These are phyloP conservation scores for Pandion haliaetus DNA, from an alignment of 2,113 vertebrate genomes.

Conservation along the genomic window DNA sequence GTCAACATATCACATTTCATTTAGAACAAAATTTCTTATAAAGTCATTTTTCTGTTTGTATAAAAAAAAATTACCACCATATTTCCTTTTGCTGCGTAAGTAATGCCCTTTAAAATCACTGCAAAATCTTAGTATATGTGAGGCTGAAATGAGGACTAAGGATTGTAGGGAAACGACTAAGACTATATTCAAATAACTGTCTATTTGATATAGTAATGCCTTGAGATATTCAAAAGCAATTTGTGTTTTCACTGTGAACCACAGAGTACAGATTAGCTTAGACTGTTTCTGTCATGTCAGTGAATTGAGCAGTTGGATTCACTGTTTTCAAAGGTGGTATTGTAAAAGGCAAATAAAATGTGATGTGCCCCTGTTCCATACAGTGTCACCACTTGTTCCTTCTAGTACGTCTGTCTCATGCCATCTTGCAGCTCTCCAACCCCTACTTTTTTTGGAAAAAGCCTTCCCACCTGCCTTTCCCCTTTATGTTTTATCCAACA, in stretches of 20 bases:
- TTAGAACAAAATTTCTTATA: background rate
- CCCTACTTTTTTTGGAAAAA: background rate
- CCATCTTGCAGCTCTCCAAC: background rate
- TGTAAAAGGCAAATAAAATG: background rate
- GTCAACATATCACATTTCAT: background rate
- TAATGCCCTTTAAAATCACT: background rate
- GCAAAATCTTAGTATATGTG: background rate
- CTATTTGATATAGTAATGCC: background rate
- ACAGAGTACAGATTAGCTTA: background rate
- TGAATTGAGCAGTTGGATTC: background rate
- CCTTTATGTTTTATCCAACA: background rate
- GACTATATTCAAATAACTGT: background rate
- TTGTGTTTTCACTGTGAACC: background rate
- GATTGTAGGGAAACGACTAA: background rate
- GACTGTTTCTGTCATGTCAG: background rate
- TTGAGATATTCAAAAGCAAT: background rate
- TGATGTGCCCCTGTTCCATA: background rate
- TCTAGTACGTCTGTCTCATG: background rate
- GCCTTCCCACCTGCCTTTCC: background rate
- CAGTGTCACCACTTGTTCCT: background rate
- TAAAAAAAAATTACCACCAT: accelerated
- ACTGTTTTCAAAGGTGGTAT: background rate
- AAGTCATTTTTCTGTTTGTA: background rate
- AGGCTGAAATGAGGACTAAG: background rate
- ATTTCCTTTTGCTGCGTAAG: background rate